Base-by-base conservation (phyloP, 2,888 invertebrate genomes). In the Nemapogon koenigi region DNA sequence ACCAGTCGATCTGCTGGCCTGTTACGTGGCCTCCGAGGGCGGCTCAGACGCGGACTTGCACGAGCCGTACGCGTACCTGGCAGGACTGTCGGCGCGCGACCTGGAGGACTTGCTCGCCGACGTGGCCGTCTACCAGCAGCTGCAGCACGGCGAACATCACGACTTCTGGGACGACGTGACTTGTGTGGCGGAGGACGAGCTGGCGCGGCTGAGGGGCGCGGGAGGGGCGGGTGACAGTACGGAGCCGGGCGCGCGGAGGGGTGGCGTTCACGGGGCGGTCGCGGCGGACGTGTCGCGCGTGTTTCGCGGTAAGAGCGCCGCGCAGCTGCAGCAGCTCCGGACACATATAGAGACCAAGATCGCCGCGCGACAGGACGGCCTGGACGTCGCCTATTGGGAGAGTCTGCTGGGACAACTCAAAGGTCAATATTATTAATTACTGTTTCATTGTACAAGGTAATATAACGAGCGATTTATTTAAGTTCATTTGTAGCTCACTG, bases 331-430 rank as follows among this genome's bases (percentile, higher is more conserved):
- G 49, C 86, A 89, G 39, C 72, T 99, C 48, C 91, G 94, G 57
- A 70, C 80, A 16, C 89, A 91, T 62, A 96, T 99, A 53, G 91
- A 92, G 64, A 78, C 79, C 11, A 97, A 97, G 78, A 90, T 97
- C 43, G 83, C 83, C 49, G 88, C 89, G 1, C 87, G 89, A 44
- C 86, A 86, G 30, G 95, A 93, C 69, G 96, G 95, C 11, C 88
- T 97, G 31, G 98, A 98, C 75, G 90, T 97, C 45, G 94, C 94
- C 31, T 99, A 97, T 71, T 99, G 98, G 98, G 98, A 99, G 78
- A 93, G 94, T 33, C 72, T 99, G 46, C 81, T 97, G 22, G 93
- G 93, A n/a, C 95, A 97, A 63, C 80, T 99, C 7, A 95, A 94
- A 79, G 86, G 86, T 85, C 33, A n/a, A n/a, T n/a, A n/a, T n/a